Base-by-base conservation (phyloP, 2,797 vertebrate species). In the Malurus splendens region DNA sequence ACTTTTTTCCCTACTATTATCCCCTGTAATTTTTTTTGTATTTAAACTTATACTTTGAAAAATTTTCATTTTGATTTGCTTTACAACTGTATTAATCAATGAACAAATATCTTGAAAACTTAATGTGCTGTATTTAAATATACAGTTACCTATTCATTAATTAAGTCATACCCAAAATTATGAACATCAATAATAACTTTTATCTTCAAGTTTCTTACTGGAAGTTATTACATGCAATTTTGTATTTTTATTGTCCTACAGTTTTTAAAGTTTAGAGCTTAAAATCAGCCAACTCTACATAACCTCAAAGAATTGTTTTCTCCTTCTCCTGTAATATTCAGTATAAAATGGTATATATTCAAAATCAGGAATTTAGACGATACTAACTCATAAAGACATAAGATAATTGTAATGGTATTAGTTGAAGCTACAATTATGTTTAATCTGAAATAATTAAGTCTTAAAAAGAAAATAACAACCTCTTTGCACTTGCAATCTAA, bases 1-100 rank as follows among this genome's bases (percentile, higher is more conserved):
- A 89, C 76, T 82, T 93, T 92, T 93, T 52, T 80, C 24, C 76
- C 75, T 92, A 30, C 32, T 65, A 24, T 23, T 66, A 91, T 73
- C 62, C 86, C 27, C 38, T 73, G 16, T 41, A 74, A 32, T 50
- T 88, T 80, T 80, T 92, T 90, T 90, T 86, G 54, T 18, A 82
- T 72, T 93, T 79, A 87, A 45, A 38, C 25, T 60, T 92, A 39
- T 57, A 67, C 9, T 79, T 91, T 10, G 36, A 42, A 76, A 74
- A n/a, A 4, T 12, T 14, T 70, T 73, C 10, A 82, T 74, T 95
- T 87, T 90, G 18, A 45, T 47, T 75, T 39, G 25, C 23, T 91
- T 85, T 85, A 80, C 18, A 80, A 84, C 6, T 50, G n/a, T 48
- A 57, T 6, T 20, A 41, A 83, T 57, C 19, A 65, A 60, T 18